Base-by-base conservation (phyloP, 2,113 vertebrate species). In the Smithornis capensis region DNA sequence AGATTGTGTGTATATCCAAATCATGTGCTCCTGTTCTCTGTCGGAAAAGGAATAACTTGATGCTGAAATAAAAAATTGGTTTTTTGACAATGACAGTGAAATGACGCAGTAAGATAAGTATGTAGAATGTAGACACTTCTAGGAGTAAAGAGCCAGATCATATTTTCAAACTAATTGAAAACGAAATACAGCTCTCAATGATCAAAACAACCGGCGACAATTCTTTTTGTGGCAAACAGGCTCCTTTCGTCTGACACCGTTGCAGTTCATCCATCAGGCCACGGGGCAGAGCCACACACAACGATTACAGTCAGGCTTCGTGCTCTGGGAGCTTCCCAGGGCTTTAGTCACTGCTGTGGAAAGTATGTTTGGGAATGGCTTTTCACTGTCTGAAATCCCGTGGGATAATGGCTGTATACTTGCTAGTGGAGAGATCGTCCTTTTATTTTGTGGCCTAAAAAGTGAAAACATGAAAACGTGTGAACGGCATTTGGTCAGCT, bases 221-320 rank as follows among this genome's bases (percentile, higher is more conserved):
- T 29, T 7, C 1, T 4, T 19, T 22, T 12, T 37, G 28, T 47
- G 16, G 33, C 44, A 19, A 44, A 42, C 8, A 6, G 14, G 19
- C n/a, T 57, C 5, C 11, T 60, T 56, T 19, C 5, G 18, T 19
- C 28, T 38, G 5, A 25, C 5, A 15, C 10, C 12, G 12, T 38
- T 86, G 96, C 74, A 96, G 44, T 73, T 42, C 94, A 49, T 9
- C 8, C 3, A 4, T 45, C 3, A 2, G 50, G 33, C 85, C 97
- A 38, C 95, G 12, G 88, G 97, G 89, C 86, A 29, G 96, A 27
- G 89, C 87, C 83, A 37, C 70, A 24, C 49, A 74, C 95, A 95
- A 80, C 9, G 70, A 25, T 74, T 90, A 60, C 10, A 69, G 10
- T 24, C 17, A 2, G 14, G 9, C 6, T 78, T 29, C 22, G 11